Conservation (phyloP, 1,140 invertebrate species). For the Aphelinus certus region DNA sequence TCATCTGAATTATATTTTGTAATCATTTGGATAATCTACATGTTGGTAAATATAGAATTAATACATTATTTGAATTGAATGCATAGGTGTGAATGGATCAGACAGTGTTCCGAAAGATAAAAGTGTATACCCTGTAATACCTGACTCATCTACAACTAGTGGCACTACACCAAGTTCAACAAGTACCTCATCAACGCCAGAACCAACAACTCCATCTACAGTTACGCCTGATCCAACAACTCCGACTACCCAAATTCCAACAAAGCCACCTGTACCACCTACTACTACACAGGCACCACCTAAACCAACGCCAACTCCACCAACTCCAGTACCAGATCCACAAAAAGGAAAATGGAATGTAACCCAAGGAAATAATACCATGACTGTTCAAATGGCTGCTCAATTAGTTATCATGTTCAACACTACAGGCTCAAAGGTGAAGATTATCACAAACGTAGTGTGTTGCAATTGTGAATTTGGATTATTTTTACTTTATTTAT, state of each 20-base stretch:
- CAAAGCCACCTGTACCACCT: conserved; percentile 37
- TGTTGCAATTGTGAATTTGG: no score
- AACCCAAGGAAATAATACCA: conserved; percentile 59
- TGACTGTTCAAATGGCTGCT: conserved; percentile 71
- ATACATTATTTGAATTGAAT: neutral
- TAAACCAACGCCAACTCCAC: conserved; percentile 34
- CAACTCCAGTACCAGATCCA: conserved; percentile 59
- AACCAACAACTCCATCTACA: conserved; percentile 41
- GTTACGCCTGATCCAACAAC: conserved; percentile 42
- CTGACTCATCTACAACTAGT: conserved; percentile 36
- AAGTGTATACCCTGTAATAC: conserved; percentile 19
- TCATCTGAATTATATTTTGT: no score
- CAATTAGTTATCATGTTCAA: conserved; percentile 71
- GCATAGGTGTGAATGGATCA: no score
- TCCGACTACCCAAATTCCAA: conserved; percentile 39
- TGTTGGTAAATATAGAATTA: no score
- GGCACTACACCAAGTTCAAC: conserved; percentile 44
- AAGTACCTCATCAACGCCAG: conserved; percentile 43
- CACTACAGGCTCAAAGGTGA: conserved; percentile 51
- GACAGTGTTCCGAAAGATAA: no score
- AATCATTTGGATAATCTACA: no score
- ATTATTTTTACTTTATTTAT: conserved; percentile 38
- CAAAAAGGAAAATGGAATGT: conserved; percentile 66
- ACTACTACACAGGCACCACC: neutral
- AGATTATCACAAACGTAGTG: no score